Conservation (phyloP, 2,797 vertebrate species). For the Anabas testudineus region DNA sequence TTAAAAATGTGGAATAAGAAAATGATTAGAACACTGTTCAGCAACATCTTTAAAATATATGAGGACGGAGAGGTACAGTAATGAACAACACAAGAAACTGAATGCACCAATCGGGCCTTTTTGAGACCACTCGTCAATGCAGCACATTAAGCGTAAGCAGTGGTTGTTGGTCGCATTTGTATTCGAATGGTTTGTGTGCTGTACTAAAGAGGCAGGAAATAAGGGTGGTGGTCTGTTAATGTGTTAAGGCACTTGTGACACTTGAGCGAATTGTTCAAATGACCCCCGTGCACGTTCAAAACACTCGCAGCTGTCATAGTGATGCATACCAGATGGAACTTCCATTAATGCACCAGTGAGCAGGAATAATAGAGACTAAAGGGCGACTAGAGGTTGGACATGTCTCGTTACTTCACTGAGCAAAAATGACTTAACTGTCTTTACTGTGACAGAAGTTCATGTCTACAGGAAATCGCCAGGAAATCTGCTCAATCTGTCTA, state of each 20-base stretch:
- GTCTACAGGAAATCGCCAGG: not conserved
- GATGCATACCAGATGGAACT: conserved; percentile 51
- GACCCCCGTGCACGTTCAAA: conserved; percentile 43
- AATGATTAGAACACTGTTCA: too few relatives aligned
- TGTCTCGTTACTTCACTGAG: not conserved
- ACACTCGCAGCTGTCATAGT: conserved; percentile 50
- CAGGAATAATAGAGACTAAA: conserved; percentile 13
- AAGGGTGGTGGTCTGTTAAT: conserved; percentile 36
- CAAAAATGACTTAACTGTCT: not conserved
- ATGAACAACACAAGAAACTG: not conserved
- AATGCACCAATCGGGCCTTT: not conserved
- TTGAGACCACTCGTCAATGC: not conserved
- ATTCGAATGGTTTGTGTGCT: not conserved
- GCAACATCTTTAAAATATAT: not conserved
- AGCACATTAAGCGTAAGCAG: not conserved
- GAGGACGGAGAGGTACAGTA: too few relatives aligned
- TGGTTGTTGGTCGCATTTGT: not conserved
- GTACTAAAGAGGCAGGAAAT: conserved; percentile 12
- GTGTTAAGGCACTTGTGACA: conserved; percentile 31
- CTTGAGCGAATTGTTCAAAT: conserved; percentile 61
- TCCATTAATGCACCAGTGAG: conserved; percentile 3
- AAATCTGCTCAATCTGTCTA: not conserved
- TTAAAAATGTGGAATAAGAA: not conserved
- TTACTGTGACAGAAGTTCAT: not conserved
- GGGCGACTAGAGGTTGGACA: conserved; percentile 9